Percentiles rank a stretch among this genome's conserved stretches.
Conservation (phyloP, 2,113 vertebrate genomes). For the Ciconia boyciana region DNA sequence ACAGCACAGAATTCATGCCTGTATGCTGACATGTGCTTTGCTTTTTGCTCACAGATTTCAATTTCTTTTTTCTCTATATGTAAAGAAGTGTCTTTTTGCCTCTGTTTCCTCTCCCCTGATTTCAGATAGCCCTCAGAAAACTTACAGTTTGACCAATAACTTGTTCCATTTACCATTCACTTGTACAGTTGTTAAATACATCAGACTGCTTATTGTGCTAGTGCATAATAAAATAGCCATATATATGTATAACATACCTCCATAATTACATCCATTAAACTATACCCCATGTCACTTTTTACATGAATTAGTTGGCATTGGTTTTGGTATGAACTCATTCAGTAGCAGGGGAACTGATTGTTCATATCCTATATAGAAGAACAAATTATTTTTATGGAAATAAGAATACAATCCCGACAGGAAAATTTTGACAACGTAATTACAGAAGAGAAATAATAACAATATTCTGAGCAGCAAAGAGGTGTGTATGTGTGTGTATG, state of each 20-base stretch:
- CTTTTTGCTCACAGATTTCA: not conserved
- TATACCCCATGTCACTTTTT: not conserved
- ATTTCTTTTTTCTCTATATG: not conserved
- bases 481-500: not conserved
- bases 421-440: not conserved
- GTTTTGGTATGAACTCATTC: not conserved
- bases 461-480: not conserved
- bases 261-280: not conserved
- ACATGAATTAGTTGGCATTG: not conserved
- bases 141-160: not conserved
- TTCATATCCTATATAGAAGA: not conserved
- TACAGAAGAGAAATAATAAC: not conserved
- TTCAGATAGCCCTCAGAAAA: not conserved
- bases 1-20: not conserved
- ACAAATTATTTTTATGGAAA: constrained; percentile 19
- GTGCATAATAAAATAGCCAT: not conserved
- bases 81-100: not conserved
- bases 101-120: not conserved
- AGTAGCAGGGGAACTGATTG: not conserved
- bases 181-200: not conserved
- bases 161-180: not conserved
- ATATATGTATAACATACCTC: not conserved
- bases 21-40: not conserved
- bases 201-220: not conserved
- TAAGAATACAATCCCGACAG: not conserved